Conservation (phyloP, 1,140 invertebrate species). For the Solenopsis fugax region DNA sequence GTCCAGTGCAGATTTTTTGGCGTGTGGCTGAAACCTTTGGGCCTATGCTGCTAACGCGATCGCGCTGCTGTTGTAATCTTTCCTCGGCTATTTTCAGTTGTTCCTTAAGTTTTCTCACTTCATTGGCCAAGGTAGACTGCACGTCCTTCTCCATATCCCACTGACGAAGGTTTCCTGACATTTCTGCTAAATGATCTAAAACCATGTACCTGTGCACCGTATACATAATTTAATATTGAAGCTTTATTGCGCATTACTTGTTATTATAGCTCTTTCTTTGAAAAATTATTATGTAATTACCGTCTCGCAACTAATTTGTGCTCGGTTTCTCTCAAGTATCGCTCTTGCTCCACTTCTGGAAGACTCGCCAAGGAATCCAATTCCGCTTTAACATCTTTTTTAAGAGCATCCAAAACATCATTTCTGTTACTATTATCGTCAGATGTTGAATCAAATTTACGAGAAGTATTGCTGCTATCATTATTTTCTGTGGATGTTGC, state of each 20-base stretch:
- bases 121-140: slow-evolving; percentile 74
- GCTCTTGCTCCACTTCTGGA: slow-evolving; percentile 71
- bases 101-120: slow-evolving; percentile 80
- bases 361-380: slow-evolving; percentile 70
- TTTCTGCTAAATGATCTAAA: slow-evolving; percentile 80
- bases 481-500: background rate
- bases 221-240: slow-evolving; percentile 28
- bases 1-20: slow-evolving; percentile 80
- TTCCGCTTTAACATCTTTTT: slow-evolving; percentile 73
- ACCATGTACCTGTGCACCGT: slow-evolving; percentile 80
- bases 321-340: slow-evolving; percentile 76
- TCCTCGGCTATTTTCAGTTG: slow-evolving; percentile 81
- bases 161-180: slow-evolving; percentile 81
- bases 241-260: background rate
- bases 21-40: slow-evolving; percentile 79
- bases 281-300: slow-evolving; percentile 69
- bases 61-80: slow-evolving; percentile 78
- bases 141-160: slow-evolving; percentile 82
- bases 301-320: slow-evolving; percentile 80
- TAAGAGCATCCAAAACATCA: slow-evolving; percentile 72
- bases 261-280: background rate
- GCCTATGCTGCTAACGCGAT: slow-evolving; percentile 78
- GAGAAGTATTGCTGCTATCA: background rate
- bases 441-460: background rate
- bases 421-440: slow-evolving; percentile 35